Base-by-base conservation (phyloP, 2,888 invertebrate genomes). In the Crepidodera aurea region DNA sequence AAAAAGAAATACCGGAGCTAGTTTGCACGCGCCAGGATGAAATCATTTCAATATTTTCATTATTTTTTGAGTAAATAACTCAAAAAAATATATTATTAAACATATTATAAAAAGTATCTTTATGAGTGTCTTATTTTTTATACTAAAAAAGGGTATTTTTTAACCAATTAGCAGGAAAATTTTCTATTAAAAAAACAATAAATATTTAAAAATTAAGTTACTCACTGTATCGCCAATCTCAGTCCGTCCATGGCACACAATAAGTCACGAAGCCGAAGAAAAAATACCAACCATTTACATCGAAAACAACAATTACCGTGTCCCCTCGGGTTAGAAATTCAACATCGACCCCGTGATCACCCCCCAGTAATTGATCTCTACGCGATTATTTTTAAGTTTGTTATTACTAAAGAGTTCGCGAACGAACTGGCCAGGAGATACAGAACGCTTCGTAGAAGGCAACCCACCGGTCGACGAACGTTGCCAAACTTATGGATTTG, bases 181-280 rank as follows among this genome's bases (percentile, higher is more conserved):
- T n/a, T n/a, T n/a, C n/a, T n/a, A n/a, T n/a, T n/a, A n/a, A n/a
- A n/a, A n/a, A n/a, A n/a, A n/a, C n/a, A n/a, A n/a, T n/a, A n/a
- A n/a, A n/a, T n/a, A n/a, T n/a, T n/a, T n/a, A n/a, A n/a, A n/a
- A n/a, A n/a, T n/a, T 2, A 34, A 13, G 12, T 19, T 62, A 69
- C 69, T 66, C 67, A 69, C 69, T 69, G 69, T 63, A 69, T 69
- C 1, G 67, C 69, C 25, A 69, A 66, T 59, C 69, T 60, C 37
- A 69, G 66, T 7, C 65, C 66, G 60, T 69, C 69, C 69, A 69
- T 69, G 65, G 56, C 64, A 12, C 64, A 12, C 25, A 25, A 15
- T 15, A 5, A 13, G 12, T 54, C 54, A 54, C 54, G 42, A 42
- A 18, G n/a, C 27, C 12, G 2, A 13, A 1, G 29, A 42, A 54